A percentile compares a stretch with the other conserved stretches of the same genome.
These are phyloP conservation scores for Hozukius guyotensis DNA, from an alignment of 2,797 vertebrate genomes.

Conservation along the genomic window DNA sequence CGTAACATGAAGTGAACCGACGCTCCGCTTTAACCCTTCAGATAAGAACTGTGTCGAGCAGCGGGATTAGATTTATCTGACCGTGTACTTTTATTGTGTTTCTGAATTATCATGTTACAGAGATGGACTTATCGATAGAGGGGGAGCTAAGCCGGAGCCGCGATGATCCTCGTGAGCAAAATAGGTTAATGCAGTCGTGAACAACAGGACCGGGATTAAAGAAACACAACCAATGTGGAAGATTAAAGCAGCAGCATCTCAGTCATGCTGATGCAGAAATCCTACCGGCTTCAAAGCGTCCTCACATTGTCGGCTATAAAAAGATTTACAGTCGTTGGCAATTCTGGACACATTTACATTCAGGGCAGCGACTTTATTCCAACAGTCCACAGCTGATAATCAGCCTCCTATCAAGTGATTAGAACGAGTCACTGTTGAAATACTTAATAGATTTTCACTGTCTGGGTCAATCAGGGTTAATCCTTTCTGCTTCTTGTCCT, in stretches of 20 bases:
- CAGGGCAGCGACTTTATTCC: constrained; percentile 36
- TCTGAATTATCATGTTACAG: constrained; percentile 25
- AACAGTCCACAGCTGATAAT: constrained; percentile 23
- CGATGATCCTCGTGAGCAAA: constrained; percentile 46
- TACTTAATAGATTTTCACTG: constrained; percentile 3
- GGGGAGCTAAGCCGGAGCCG: constrained; percentile 34
- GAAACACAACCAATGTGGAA: constrained; percentile 49
- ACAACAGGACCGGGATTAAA: constrained; percentile 58
- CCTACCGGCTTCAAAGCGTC: constrained; percentile 51
- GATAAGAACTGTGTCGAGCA: constrained; percentile 29
- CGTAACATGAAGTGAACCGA: constrained; percentile 27
- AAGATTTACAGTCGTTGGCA: constrained; percentile 55
- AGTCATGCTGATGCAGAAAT: constrained; percentile 60
- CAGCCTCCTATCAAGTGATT: constrained; percentile 17
- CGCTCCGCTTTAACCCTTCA: constrained; percentile 45
- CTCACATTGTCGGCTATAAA: constrained; percentile 52
- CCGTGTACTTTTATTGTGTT: constrained; percentile 3
- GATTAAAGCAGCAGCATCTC: constrained; percentile 62
- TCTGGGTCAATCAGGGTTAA: constrained; percentile 32
- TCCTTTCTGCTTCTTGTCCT: not conserved
- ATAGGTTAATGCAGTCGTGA: constrained; percentile 63
- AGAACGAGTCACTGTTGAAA: not conserved
- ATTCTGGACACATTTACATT: constrained; percentile 63
- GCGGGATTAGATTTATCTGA: constrained; percentile 35
- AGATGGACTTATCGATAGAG: constrained; percentile 33